Conservation (phyloP, 2,888 invertebrate genomes). For the Tenthredo livida region DNA sequence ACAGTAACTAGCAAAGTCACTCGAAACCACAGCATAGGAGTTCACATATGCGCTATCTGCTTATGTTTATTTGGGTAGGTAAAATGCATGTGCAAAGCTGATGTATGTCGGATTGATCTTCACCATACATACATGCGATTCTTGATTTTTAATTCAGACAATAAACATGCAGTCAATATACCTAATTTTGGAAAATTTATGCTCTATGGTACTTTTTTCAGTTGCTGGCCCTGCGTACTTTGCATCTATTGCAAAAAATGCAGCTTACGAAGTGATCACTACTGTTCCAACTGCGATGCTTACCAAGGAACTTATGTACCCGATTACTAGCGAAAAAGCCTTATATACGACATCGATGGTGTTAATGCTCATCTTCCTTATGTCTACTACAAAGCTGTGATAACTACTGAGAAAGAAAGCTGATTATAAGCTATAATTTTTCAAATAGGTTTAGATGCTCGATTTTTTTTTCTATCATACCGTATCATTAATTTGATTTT, state of each 20-base stretch:
- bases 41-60: background rate
- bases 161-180: no score
- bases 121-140: no score
- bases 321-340: constrained; percentile 36
- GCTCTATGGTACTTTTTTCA: constrained; percentile 28
- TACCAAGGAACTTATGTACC: constrained; percentile 53
- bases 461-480: background rate
- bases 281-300: background rate
- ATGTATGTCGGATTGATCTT: no score
- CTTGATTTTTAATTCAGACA: no score
- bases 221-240: background rate
- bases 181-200: no score
- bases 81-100: no score
- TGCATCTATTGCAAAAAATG: constrained; percentile 56
- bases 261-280: background rate
- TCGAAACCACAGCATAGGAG: background rate
- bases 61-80: constrained; percentile 43
- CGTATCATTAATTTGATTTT: background rate
- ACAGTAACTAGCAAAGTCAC: constrained; percentile 68
- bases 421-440: background rate
- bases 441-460: background rate
- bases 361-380: background rate
- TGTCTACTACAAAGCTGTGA: background rate
- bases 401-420: background rate
- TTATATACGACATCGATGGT: background rate